phyloP scores from a whole-genome alignment of 2,888 invertebrate genomes.

The Oxyteleia sp. region DNA sequence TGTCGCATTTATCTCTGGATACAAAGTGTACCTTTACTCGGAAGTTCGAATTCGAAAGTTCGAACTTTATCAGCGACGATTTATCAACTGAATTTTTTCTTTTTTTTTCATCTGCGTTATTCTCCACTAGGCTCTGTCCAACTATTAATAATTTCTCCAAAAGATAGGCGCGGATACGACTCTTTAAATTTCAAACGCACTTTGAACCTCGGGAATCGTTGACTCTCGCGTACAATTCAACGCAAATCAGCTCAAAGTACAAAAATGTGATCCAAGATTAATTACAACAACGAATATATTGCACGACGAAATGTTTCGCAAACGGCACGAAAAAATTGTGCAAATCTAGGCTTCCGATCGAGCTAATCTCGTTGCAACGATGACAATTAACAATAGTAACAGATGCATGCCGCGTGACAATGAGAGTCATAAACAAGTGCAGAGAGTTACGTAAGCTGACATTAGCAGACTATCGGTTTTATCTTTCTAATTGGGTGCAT shows the following conservation, averaged over 20 bases:
- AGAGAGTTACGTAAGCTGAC: conserved; percentile 36
- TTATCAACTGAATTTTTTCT: neutral
- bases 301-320: neutral
- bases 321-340: no score
- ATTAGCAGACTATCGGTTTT: conserved; percentile 3
- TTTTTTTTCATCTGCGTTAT: no score
- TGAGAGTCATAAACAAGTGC: conserved; percentile 39
- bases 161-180: neutral
- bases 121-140: neutral
- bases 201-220: no score
- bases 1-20: conserved; percentile 40
- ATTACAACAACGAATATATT: neutral
- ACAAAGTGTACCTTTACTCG: conserved; percentile 47
- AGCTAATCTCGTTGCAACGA: conserved; percentile 6
- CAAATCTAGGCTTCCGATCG: neutral
- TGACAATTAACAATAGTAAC: conserved; percentile 25
- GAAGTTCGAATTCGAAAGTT: conserved; percentile 62
- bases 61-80: conserved; percentile 27
- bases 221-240: conserved; percentile 4
- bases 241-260: conserved; percentile 20
- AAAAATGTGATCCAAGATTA: conserved; percentile 11
- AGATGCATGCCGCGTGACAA: conserved; percentile 44
- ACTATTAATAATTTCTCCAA: neutral
- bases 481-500: conserved; percentile 20
- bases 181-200: conserved; percentile 6